Percentiles rank a stretch among this genome's conserved stretches.
Evolutionary conservation across 2,888 invertebrate species (phyloP).

Genomic region (Drosophila lutescens): DNA sequence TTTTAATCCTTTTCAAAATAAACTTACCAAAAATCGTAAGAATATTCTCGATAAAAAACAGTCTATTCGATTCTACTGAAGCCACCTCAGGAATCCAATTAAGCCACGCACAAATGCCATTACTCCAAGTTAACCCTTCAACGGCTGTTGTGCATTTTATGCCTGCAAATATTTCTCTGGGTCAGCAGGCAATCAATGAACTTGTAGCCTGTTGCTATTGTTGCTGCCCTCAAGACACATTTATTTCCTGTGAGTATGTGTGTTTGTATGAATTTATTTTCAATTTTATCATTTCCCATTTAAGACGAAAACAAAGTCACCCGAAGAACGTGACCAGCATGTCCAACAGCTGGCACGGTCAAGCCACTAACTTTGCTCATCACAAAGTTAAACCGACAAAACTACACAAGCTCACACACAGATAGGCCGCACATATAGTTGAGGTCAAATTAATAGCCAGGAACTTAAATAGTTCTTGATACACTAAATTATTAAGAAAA

Average conservation of each 20-base stretch:
- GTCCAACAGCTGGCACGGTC: conserved; percentile 58
- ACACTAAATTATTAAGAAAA: too few species aligned
- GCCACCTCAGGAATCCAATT: conserved; percentile 30
- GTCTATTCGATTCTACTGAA: neutral
- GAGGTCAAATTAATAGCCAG: neutral
- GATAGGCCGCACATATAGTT: neutral
- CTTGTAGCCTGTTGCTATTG: conserved; percentile 37
- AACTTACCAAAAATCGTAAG: neutral
- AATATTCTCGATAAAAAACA: neutral
- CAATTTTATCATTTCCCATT: conserved; percentile 79
- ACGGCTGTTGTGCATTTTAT: conserved; percentile 22
- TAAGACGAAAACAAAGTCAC: conserved; percentile 78
- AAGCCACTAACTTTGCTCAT: conserved; percentile 76
- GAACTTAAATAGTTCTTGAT: neutral
- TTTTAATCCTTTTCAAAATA: neutral
- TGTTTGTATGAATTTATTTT: conserved; percentile 54
- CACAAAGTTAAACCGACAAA: conserved; percentile 56
- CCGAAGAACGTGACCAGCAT: conserved; percentile 74
- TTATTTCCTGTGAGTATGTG: conserved; percentile 23
- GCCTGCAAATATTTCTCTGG: conserved; percentile 34
- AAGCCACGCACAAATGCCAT: conserved; percentile 25
- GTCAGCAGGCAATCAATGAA: conserved; percentile 43
- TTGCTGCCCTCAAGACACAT: conserved; percentile 37
- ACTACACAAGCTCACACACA: conserved; percentile 27
- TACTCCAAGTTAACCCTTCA: conserved; percentile 14